Percentiles rank a stretch among this genome's conserved stretches.
phyloP scores from a whole-genome alignment of 2,113 vertebrate genomes.

The Butastur rufipennis region DNA sequence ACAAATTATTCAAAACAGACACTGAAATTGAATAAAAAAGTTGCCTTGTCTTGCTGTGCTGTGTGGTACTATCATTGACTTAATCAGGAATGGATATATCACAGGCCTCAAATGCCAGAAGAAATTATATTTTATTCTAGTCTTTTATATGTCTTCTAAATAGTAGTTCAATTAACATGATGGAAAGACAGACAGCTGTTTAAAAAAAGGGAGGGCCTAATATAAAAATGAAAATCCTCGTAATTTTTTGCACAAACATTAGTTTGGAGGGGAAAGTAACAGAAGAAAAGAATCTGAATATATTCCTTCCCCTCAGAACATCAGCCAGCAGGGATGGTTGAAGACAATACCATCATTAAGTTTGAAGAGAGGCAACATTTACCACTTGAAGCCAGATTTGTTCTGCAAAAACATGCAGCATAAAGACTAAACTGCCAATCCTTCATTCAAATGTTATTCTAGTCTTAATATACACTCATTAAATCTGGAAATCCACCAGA shows the following conservation, averaged over 20 bases:
- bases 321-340: not conserved
- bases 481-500: not conserved
- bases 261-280: not conserved
- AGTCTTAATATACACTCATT: not conserved
- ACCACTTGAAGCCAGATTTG: not conserved
- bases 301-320: not conserved
- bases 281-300: not conserved
- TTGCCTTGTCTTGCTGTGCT: not conserved
- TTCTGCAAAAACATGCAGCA: not conserved
- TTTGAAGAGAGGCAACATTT: not conserved
- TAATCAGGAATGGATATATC: not conserved
- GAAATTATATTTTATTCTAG: not conserved
- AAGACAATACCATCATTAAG: not conserved
- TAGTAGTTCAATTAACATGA: not conserved
- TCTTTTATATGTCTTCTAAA: not conserved
- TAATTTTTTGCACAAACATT: not conserved
- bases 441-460: not conserved
- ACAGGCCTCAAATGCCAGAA: not conserved
- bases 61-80: not conserved
- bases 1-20: not conserved
- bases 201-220: not conserved
- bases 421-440: not conserved
- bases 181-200: not conserved
- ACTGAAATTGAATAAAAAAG: not conserved
- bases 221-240: not conserved